Evolutionary conservation across 1,140 invertebrate genomes (phyloP), one percentile per base, ranked within the genome.

Genomic region (Leptestheria dahalacensis): DNA sequence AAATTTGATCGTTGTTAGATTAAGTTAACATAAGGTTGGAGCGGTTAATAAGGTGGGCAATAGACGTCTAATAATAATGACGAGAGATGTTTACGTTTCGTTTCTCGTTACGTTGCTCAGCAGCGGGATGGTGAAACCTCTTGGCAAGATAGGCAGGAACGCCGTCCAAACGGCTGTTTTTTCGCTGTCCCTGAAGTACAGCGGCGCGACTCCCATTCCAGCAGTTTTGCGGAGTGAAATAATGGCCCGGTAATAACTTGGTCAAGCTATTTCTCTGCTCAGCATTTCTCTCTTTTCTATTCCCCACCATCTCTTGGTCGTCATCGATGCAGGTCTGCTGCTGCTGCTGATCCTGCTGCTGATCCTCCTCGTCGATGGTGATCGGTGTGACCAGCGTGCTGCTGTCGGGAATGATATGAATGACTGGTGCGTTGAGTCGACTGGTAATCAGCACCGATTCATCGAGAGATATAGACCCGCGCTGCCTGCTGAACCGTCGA

Each of bases 381-480:
- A 9, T 15, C 6, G 33, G 33, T 41, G 33, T 41, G 15, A 41
- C 33, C 6, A 15, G 15, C 15, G 15, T 20, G 12, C 20, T 29
- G 4, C 24, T 20, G 18, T 55, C 53, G 20, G 53, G 53, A 11
- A 55, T 55, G n/a, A 55, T 55, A 21, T 55, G 53, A 29, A 55
- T 55, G 20, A 55, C 26, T 2, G 53, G 53, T 15, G 53, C 53
- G 58, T 52, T 33, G 48, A 60, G 26, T 20, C 58, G 58, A 24
- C 48, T 33, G 12, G 58, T 52, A 60, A 60, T 52, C 20, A 60
- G 46, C 51, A 60, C 41, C 23, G 58, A 60, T 52, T 60, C 58
- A 18, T 62, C 61, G 18, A 62, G 52, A 49, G 61, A 62, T 15
- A 62, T 62, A 12, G 61, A 62, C 11, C 61, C 61, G 20, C 61